Evolutionary conservation across 2,797 vertebrate species (phyloP), one percentile per base, ranked within the genome.

Genomic region (Vireo griseus): DNA sequence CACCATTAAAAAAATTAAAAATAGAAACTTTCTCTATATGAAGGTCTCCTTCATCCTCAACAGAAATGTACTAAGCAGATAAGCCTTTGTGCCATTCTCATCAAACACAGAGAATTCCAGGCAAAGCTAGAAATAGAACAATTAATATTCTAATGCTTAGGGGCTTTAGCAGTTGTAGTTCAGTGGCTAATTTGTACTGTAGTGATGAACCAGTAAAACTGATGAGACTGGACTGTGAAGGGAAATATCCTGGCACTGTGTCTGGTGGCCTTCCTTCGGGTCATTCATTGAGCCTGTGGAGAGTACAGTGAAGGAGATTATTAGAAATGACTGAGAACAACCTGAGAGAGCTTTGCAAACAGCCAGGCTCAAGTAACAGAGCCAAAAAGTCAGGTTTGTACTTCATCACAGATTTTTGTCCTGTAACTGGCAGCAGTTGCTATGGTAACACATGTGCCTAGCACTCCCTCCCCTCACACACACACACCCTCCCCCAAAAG

Each of bases 401-500:
- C 17, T 62, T 66, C 37, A 31, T 68, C n/a, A 18, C n/a, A 54
- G 55, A 76, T 68, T 82, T 93, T 68, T 28, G 28, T 78, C 66
- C 42, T 39, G 57, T 73, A 51, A 58, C 39, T 31, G 39, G 21
- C 25, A 81, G 37, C 26, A 18, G 85, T 87, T 89, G 63, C 78
- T 65, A 79, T 85, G 55, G 90, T 6, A 91, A 31, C 67, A 62
- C 40, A 51, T 62, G 55, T 25, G 44, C 31, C 33, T 55, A 42
- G 28, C 21, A 26, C n/a, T 74, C 45, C 15, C 4, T 48, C 6
- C 12, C 12, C 8, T 31, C 67, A n/a, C 37, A 48, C 13, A 48
- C 13, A 24, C 9, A 7, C 3, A 0, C 3, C 5, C 31, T 24
- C 14, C 51, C 16, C 17, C 2, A 2, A 39, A 75, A 40, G 15